Conservation (phyloP, 2,113 vertebrate genomes). For the Oceanodroma tethys region DNA sequence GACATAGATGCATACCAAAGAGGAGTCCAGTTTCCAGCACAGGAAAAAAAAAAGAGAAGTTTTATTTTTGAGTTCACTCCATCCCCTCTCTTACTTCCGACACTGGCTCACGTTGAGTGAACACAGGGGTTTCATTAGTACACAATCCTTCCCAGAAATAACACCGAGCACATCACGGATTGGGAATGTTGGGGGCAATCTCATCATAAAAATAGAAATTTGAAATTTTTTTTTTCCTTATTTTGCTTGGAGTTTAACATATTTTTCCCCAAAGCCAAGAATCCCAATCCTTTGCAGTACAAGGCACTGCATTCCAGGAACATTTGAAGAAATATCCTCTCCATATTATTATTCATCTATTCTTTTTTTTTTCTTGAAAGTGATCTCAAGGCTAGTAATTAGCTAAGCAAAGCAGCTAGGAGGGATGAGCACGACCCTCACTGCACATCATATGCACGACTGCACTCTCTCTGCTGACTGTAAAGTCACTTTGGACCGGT, state of each 20-base stretch:
- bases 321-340: not conserved
- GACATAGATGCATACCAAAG: not conserved
- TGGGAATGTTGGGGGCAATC: not conserved
- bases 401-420: constrained; percentile 20
- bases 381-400: not conserved
- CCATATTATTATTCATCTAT: not conserved
- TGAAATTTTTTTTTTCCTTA: accelerated
- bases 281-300: not conserved
- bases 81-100: not conserved
- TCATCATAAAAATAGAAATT: not conserved
- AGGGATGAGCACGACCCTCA: not conserved
- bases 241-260: not conserved
- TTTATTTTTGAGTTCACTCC: not conserved
- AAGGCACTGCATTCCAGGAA: not conserved
- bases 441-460: not conserved
- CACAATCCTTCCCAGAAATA: not conserved
- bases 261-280: not conserved
- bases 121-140: not conserved
- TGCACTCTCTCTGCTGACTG: not conserved
- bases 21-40: not conserved
- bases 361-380: not conserved
- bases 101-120: not conserved
- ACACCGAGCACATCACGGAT: not conserved
- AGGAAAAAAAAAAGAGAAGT: not conserved
- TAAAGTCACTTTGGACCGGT: not conserved